These are phyloP conservation scores for Macrochelys suwanniensis DNA, from an alignment of 2,797 vertebrate species.

Conservation along the genomic window DNA sequence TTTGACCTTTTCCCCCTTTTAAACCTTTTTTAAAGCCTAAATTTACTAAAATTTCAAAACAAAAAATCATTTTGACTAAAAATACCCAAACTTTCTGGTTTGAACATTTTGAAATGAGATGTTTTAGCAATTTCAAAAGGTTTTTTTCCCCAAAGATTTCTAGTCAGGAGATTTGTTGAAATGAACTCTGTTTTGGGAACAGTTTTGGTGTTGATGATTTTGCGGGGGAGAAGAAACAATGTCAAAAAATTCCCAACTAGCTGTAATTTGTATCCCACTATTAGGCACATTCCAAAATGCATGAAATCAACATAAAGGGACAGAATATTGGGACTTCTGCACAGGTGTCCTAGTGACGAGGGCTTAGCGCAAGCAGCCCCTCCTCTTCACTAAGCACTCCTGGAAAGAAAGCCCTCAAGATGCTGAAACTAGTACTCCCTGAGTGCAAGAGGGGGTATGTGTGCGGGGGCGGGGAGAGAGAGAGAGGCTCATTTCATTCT, in stretches of 20 bases:
- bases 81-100: neutral
- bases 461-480: too few species aligned
- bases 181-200: neutral
- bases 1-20: neutral
- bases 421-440: too few species aligned
- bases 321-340: neutral
- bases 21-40: neutral
- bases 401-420: too few species aligned
- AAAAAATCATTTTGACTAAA: neutral
- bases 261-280: neutral
- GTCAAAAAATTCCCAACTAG: neutral
- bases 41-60: neutral
- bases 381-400: too few species aligned
- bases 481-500: too few species aligned
- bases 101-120: neutral
- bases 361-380: too few species aligned
- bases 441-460: too few species aligned
- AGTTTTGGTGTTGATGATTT: neutral
- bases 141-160: neutral
- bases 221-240: neutral
- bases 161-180: neutral
- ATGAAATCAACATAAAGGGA: neutral
- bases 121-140: neutral
- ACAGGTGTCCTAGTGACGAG: neutral
- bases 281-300: neutral